Percentiles rank a stretch among this genome's conserved stretches.
Conservation (phyloP, 1,140 invertebrate species). For the Caenorhabditis briggsae region DNA sequence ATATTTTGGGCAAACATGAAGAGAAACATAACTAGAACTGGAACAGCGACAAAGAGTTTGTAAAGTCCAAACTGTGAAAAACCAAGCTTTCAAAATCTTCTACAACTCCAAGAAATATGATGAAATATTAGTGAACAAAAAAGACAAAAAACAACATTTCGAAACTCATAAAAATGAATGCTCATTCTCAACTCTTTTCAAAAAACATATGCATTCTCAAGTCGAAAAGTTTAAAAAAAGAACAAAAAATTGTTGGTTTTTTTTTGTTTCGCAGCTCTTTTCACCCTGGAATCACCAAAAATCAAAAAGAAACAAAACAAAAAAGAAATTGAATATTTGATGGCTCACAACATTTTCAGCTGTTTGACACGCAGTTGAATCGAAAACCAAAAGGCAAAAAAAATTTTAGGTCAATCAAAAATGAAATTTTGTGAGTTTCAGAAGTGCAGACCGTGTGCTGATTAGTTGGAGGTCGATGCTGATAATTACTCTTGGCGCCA, state of each 20-base stretch:
- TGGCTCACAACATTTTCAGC: background rate
- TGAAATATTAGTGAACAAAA: background rate
- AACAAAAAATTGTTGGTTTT: background rate
- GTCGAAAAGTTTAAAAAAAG: background rate
- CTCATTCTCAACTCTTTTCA: background rate
- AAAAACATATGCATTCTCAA: background rate
- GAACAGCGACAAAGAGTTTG: background rate
- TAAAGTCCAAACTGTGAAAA: too few relatives aligned
- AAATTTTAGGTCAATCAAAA: background rate
- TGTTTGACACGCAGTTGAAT: background rate
- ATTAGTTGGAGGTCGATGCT: conserved; percentile 25
- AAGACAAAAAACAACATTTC: conserved; percentile 7
- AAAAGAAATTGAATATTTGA: background rate
- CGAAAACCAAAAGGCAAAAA: background rate
- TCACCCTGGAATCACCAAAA: background rate
- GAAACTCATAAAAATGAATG: conserved; percentile 37
- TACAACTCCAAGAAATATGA: background rate
- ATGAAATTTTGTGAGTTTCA: background rate
- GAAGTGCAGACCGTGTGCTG: background rate
- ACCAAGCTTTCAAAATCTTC: background rate
- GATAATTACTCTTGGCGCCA: conserved; percentile 34
- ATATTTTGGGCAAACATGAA: too few relatives aligned
- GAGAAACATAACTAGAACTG: background rate
- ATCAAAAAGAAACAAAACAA: background rate
- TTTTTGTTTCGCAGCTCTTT: background rate